These are phyloP conservation scores for Ichneumoninae sp. DNA, from an alignment of 2,888 invertebrate species.

Conservation along the genomic window DNA sequence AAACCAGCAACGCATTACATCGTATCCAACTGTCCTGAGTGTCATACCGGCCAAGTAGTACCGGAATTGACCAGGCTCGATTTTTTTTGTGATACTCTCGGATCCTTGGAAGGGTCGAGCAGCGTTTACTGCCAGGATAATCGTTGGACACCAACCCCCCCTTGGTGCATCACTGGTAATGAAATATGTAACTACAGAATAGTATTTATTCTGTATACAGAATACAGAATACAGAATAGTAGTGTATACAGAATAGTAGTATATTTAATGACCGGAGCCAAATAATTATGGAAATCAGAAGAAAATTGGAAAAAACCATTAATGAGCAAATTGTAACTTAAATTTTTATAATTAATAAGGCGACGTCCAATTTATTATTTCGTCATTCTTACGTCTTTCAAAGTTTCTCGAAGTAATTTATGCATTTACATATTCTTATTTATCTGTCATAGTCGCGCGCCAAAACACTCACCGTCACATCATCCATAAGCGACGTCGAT, in stretches of 20 bases:
- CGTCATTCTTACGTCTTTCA: too few species aligned
- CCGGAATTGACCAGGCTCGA: constrained; percentile 75
- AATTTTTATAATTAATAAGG: too few species aligned
- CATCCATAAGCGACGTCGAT: too few species aligned
- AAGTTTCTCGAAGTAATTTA: too few species aligned
- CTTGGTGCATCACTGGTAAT: constrained; percentile 71
- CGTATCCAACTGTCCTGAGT: constrained; percentile 69
- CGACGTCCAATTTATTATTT: too few species aligned
- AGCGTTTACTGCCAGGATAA: constrained; percentile 72
- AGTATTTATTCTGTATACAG: not conserved
- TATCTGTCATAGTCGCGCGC: too few species aligned
- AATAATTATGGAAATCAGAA: not conserved
- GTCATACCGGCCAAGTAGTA: constrained; percentile 74
- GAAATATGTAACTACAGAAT: not conserved
- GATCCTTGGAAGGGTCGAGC: constrained; percentile 72
- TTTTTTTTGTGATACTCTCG: constrained; percentile 68
- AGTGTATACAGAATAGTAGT: not conserved
- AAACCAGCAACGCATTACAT: constrained; percentile 71
- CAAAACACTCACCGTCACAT: too few species aligned
- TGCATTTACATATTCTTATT: too few species aligned
- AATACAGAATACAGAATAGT: not conserved
- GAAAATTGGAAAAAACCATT: not conserved
- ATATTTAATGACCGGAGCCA: not conserved
- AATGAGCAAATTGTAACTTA: too few species aligned
- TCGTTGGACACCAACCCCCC: constrained; percentile 73